Evolutionary conservation across 2,113 vertebrate species (phyloP).

Genomic region (Ranitomeya variabilis): DNA sequence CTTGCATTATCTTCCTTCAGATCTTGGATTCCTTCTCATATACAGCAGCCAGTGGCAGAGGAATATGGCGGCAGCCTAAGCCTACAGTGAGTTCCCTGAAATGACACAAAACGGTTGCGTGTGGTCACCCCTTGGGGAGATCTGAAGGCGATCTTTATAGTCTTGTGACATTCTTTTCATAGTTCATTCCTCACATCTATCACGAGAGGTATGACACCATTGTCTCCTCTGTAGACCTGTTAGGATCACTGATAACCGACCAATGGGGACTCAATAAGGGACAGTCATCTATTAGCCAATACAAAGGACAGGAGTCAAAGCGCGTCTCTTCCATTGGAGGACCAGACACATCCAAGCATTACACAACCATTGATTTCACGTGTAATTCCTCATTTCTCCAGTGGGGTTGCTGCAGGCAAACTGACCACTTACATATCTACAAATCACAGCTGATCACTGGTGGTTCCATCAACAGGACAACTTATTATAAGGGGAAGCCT

Average conservation of each 20-base stretch:
- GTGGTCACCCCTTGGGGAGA: not conserved
- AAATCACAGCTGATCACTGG: not conserved
- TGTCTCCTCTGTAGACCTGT: not conserved
- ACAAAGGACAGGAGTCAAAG: not conserved
- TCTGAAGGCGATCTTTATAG: not conserved
- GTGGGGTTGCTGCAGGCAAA: not conserved
- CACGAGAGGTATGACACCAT: not conserved
- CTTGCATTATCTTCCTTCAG: not conserved
- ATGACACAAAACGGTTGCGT: not conserved
- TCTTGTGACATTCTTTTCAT: slow-evolving; percentile 15
- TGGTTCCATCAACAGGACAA: not conserved
- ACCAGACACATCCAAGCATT: not conserved
- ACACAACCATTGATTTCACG: not conserved
- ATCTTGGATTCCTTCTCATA: not conserved
- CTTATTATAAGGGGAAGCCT: not conserved
- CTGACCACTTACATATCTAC: not conserved
- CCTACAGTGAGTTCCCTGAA: not conserved
- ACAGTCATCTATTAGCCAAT: not conserved
- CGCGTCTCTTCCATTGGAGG: not conserved
- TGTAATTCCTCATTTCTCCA: not conserved
- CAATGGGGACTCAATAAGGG: not conserved
- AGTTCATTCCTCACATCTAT: not conserved
- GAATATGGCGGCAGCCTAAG: not conserved
- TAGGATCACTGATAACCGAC: not conserved
- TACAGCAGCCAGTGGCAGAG: not conserved